Base-by-base conservation (phyloP, 2,888 invertebrate species). In the Lasioglossum pauxillum region DNA sequence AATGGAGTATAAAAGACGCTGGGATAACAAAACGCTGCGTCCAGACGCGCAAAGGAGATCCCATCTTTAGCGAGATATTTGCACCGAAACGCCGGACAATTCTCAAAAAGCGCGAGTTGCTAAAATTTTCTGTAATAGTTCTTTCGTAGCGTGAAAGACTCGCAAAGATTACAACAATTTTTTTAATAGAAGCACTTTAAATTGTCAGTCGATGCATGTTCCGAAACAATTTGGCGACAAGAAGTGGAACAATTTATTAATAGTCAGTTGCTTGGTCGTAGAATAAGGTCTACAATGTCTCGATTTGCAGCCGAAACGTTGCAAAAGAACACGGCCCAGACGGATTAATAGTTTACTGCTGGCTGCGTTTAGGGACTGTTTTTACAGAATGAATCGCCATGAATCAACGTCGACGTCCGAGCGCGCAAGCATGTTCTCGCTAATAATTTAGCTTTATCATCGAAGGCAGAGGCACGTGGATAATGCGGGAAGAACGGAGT, bases 381-480 rank as follows among this genome's bases (percentile, higher is more conserved):
- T 87, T 80, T 76, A 76, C 75, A 35, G 72, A 78, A 69, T 78
- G 75, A 78, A 76, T 77, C 77, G 84, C 75, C 44, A 82, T 84
- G 88, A 85, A 88, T 88, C 88, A 88, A 84, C 88, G 84, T 80
- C 79, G 53, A 79, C 73, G 49, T 74, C 23, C 72, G 74, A 73
- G 78, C n/a, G 80, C 64, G 87, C 69, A 53, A 75, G 75, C 78
- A 60, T 69, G 64, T 69, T 74, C 53, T 35, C 74, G 71, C 76
- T 72, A 79, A 85, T 88, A 88, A 88, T 82, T 88, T 85, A 78
- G 88, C 78, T 84, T 88, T 88, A 88, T 85, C 85, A 85, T 88
- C 82, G 88, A 72, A 49, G 88, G 71, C 46, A 74, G 88, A 60
- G 69, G 80, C 84, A 64, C 85, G 84, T 78, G 85, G 75, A 82